Percentiles rank a stretch among this genome's conserved stretches.
Conservation (phyloP, 2,888 invertebrate genomes). For the Aricia artaxerxes region DNA sequence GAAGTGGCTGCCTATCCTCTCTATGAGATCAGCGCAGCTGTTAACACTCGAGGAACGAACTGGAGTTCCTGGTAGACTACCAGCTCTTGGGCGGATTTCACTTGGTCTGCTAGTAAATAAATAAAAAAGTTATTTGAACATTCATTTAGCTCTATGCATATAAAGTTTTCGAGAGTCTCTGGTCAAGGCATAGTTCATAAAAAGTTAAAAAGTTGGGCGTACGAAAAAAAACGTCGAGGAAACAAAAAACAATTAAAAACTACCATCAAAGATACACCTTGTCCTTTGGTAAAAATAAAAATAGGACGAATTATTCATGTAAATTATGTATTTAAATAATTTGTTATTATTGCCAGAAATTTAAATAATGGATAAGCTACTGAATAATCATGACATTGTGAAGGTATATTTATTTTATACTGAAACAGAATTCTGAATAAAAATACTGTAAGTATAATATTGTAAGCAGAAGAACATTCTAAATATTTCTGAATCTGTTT, state of each 20-base stretch:
- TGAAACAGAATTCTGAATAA: not conserved
- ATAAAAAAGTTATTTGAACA: not conserved
- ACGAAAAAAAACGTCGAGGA: not conserved
- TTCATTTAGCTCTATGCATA: not conserved
- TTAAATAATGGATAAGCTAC: not conserved
- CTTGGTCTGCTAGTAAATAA: conserved; percentile 46
- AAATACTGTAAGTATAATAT: not conserved
- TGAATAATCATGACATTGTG: not conserved
- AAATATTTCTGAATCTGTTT: not conserved
- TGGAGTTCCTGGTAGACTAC: conserved; percentile 60
- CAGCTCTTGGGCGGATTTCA: conserved; percentile 61
- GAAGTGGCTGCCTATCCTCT: conserved; percentile 72
- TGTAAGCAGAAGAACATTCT: not conserved
- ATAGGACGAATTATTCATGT: not conserved
- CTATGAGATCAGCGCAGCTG: conserved; percentile 68
- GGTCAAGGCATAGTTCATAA: too few species aligned
- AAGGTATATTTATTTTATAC: not conserved
- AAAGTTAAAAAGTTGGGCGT: too few species aligned
- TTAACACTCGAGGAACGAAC: conserved; percentile 49
- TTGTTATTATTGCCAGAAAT: not conserved
- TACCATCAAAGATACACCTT: not conserved
- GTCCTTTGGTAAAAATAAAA: not conserved
- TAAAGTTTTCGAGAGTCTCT: too few species aligned
- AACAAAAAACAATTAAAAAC: not conserved
- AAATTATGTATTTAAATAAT: not conserved